Evolutionary conservation across 2,113 vertebrate species (phyloP).

Genomic region (Misgurnus mizolepis): DNA sequence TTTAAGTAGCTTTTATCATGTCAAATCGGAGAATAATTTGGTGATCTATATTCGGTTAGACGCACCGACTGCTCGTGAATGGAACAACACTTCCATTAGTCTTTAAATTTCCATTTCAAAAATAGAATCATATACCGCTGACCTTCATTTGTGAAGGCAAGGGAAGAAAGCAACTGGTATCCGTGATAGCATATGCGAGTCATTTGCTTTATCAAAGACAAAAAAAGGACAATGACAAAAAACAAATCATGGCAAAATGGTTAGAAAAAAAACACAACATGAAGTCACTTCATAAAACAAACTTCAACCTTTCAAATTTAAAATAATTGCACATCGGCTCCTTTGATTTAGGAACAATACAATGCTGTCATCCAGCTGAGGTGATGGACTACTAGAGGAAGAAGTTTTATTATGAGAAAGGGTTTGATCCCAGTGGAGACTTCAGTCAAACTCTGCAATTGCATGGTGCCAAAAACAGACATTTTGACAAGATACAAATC

Average conservation of each 20-base stretch:
- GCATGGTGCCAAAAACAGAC: slow-evolving; percentile 26
- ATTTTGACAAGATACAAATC: slow-evolving; percentile 31
- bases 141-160: slow-evolving; percentile 42
- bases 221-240: neutral
- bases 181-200: neutral
- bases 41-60: slow-evolving; percentile 59
- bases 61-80: neutral
- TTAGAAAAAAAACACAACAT: neutral
- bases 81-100: slow-evolving; percentile 50
- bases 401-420: slow-evolving; percentile 25
- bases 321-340: slow-evolving; percentile 23
- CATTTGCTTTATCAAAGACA: neutral
- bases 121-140: slow-evolving; percentile 41
- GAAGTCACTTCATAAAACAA: slow-evolving; percentile 2
- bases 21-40: slow-evolving; percentile 50
- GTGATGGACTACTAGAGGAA: neutral
- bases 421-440: slow-evolving; percentile 15
- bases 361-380: slow-evolving; percentile 14
- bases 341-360: slow-evolving; percentile 27
- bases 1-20: slow-evolving; percentile 51
- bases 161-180: neutral
- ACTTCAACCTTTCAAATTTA: slow-evolving; percentile 19
- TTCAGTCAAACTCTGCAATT: slow-evolving; percentile 37
- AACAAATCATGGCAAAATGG: neutral
- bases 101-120: slow-evolving; percentile 50